These are phyloP conservation scores for Anguilla obscura DNA, from an alignment of 2,797 vertebrate species.

Conservation along the genomic window DNA sequence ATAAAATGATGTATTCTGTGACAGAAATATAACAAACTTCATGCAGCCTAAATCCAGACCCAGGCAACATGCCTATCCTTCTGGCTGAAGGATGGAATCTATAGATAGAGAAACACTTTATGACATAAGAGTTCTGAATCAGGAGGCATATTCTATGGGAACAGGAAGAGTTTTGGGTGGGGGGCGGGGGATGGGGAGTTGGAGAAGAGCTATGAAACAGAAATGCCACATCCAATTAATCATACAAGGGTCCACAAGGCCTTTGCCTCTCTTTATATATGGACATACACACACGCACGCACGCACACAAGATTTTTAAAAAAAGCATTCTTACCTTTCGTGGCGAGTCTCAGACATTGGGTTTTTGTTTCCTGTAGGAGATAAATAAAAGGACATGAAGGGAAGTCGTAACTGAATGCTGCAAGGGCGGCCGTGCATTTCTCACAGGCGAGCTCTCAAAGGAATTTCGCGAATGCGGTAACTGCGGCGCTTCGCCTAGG, in stretches of 20 bases:
- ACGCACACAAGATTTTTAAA: constrained; percentile 19
- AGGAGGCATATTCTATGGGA: constrained; percentile 37
- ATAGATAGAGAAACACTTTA: constrained; percentile 39
- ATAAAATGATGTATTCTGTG: constrained; percentile 49
- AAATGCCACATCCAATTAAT: constrained; percentile 49
- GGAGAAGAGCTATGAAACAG: constrained; percentile 44
- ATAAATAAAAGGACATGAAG: constrained; percentile 46
- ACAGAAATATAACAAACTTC: constrained; percentile 42
- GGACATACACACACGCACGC: not conserved
- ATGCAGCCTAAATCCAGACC: constrained; percentile 52
- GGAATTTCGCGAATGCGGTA: constrained; percentile 17
- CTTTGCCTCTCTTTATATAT: constrained; percentile 14
- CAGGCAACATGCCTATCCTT: constrained; percentile 38
- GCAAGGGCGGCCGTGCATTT: not conserved
- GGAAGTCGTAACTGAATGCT: constrained; percentile 2
- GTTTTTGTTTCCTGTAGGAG: constrained; percentile 93
- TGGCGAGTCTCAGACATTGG: constrained; percentile 94
- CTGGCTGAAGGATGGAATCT: constrained; percentile 39
- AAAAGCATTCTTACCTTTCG: constrained; percentile 88
- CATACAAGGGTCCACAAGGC: constrained; percentile 40
- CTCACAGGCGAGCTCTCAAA: not conserved
- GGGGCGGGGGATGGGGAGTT: constrained; percentile 32
- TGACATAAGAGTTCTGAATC: constrained; percentile 44
- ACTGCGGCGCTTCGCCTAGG: not conserved
- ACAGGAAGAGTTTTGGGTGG: constrained; percentile 4